Percentiles rank a stretch among this genome's conserved stretches.
These are phyloP conservation scores for Adoxophyes honmai DNA, from an alignment of 1,140 invertebrate genomes.

Conservation along the genomic window DNA sequence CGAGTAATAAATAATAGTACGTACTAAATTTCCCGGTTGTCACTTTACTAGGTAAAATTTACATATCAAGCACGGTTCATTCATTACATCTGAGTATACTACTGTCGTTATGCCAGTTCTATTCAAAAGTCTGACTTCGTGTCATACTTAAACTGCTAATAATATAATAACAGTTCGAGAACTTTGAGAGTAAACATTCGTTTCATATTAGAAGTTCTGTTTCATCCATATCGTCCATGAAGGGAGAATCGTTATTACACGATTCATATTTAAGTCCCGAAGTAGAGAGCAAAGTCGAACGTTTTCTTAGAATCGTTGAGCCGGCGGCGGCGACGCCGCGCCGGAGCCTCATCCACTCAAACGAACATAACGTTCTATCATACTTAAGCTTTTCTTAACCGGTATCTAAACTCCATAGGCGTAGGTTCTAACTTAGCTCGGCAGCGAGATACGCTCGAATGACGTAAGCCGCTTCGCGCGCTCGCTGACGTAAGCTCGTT, in stretches of 20 bases:
- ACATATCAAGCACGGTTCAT: no score
- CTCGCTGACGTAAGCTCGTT: conserved; percentile 76
- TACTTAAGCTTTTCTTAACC: conserved; percentile 39
- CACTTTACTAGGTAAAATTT: no score
- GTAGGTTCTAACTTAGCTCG: conserved; percentile 49
- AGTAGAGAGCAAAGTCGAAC: conserved; percentile 70
- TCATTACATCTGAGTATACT: no score
- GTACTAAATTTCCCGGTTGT: no score
- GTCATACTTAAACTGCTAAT: no score
- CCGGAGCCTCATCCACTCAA: conserved; percentile 74
- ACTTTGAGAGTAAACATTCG: no score
- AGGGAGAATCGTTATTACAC: conserved; percentile 41
- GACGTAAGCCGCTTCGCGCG: conserved; percentile 72
- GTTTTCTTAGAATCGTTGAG: conserved; percentile 72
- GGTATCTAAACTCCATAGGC: conserved; percentile 35
- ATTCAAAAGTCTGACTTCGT: no score
- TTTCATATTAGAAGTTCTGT: no score
- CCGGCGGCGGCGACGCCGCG: conserved; percentile 64
- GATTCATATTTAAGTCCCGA: conserved; percentile 73
- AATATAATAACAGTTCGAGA: no score
- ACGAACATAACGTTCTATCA: conserved; percentile 75
- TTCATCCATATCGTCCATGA: background rate
- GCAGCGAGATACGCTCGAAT: conserved; percentile 51
- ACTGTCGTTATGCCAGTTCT: no score
- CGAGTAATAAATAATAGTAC: no score